A percentile compares a stretch with the other conserved stretches of the same genome.
Conservation (phyloP, 2,888 invertebrate genomes). For the Biston betularia region DNA sequence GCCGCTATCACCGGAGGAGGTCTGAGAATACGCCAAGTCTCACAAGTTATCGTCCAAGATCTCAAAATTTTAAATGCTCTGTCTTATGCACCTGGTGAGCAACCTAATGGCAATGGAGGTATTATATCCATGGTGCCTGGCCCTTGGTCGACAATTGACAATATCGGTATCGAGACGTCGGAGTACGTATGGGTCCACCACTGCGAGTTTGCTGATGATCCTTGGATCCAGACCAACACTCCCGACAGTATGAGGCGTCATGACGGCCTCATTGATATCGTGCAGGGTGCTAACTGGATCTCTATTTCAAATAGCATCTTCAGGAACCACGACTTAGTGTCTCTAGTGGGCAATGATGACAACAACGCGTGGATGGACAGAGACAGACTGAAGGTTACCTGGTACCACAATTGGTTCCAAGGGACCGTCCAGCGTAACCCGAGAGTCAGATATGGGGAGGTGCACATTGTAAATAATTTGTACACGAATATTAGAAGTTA, state of each 20-base stretch:
- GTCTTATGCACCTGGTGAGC: slow-evolving; percentile 35
- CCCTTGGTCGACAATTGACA: slow-evolving; percentile 28
- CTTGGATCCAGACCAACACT: slow-evolving; percentile 21
- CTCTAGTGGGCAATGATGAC: slow-evolving; percentile 35
- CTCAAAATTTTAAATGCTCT: slow-evolving; percentile 27
- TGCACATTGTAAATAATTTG: slow-evolving; percentile 41
- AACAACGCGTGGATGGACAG: slow-evolving; percentile 21
- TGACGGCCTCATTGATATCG: slow-evolving; percentile 39
- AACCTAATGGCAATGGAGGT: slow-evolving; percentile 36
- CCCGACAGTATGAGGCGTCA: slow-evolving; percentile 31
- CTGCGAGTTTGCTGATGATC: slow-evolving; percentile 41
- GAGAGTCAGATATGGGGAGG: slow-evolving; percentile 38
- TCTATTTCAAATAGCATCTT: slow-evolving; percentile 40
- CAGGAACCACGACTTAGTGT: slow-evolving; percentile 37
- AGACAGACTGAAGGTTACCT: slow-evolving; percentile 29
- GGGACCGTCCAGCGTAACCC: slow-evolving; percentile 38
- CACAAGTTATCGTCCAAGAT: slow-evolving; percentile 27
- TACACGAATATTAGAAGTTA: slow-evolving; percentile 34
- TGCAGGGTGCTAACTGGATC: slow-evolving; percentile 26
- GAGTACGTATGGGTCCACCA: slow-evolving; percentile 21
- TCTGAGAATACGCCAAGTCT: too few relatives aligned
- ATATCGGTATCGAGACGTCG: slow-evolving; percentile 14
- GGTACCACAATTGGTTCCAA: slow-evolving; percentile 38
- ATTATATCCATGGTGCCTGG: slow-evolving; percentile 29
- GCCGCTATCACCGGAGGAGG: slow-evolving; percentile 31